A percentile compares a stretch with the other conserved stretches of the same genome.
Evolutionary conservation across 2,797 vertebrate genomes (phyloP).

Genomic region (Cuculus canorus): DNA sequence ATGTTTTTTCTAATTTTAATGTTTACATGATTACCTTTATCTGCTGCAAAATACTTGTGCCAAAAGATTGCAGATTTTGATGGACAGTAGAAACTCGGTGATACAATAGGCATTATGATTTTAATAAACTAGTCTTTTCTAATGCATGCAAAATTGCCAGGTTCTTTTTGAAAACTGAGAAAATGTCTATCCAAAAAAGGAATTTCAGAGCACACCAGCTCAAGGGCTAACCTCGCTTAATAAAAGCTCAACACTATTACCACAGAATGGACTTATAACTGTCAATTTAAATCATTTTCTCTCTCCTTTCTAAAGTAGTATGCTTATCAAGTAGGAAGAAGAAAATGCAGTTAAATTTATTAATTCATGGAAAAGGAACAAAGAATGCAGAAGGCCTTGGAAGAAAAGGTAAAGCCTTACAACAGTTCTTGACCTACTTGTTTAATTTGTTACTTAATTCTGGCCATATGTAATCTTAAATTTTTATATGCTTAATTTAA

Average conservation of each 20-base stretch:
- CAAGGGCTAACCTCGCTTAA: neutral
- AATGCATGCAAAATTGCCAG: neutral
- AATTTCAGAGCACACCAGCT: neutral
- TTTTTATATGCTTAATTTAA: neutral
- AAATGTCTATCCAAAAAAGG: neutral
- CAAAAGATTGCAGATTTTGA: neutral
- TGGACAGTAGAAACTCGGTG: conserved; percentile 9
- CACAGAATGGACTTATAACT: neutral
- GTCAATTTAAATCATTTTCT: neutral
- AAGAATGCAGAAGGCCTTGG: neutral
- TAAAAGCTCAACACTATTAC: neutral
- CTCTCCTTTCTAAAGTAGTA: neutral
- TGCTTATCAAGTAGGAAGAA: neutral
- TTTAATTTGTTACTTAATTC: neutral
- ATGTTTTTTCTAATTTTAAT: neutral
- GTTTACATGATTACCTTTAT: neutral
- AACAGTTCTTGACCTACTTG: neutral
- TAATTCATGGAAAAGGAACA: neutral
- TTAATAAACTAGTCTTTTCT: neutral
- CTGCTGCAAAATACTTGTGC: neutral
- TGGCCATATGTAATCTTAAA: neutral
- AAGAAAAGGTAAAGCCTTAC: neutral
- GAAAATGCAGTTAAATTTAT: neutral
- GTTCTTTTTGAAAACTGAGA: neutral
- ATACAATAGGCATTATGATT: neutral